Base-by-base conservation (phyloP, 2,888 invertebrate genomes). In the Sphecodes monilicornis region DNA sequence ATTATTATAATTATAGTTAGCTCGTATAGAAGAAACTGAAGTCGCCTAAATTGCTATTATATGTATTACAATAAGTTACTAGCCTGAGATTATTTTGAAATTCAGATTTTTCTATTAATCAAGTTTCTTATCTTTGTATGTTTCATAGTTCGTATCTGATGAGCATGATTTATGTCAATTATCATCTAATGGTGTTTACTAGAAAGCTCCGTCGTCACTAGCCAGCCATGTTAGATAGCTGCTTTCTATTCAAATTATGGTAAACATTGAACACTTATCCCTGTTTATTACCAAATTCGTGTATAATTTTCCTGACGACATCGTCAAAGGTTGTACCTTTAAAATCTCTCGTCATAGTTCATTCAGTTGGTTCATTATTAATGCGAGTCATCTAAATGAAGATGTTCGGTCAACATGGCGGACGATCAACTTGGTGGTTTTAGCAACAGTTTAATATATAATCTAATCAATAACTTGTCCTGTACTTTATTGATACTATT, bases 241-340 rank as follows among this genome's bases (percentile, higher is more conserved):
- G n/a, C 66, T 66, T 66, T 66, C 66, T 66, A 60, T 66, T 66
- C 36, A 66, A 66, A 66, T 36, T 36, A 36, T 66, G 36, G 22
- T 32, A 36, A 66, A 32, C 22, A 36, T 66, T 11, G 22, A 36
- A 36, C n/a, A 10, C 32, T 36, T 10, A 66, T 66, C 18, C 66
- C 36, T 66, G 11, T n/a, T 66, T 66, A 22, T 36, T 36, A 36
- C 11, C 36, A 11, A 32, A 36, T 36, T 36, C 11, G 29, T 29
- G 16, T 29, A 60, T 2, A 60, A 60, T 60, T 29, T 60, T 60
- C 1, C 18, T 29, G 60, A 29, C 6, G 26, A 60, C 29, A 60
- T 60, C n/a, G 29, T 16, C 26, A 60, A 29, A 29, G 26, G 18
- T 29, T 60, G 29, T 29, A 29, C 16, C 16, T 60, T 60, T 29